These are phyloP conservation scores for Salvelinus namaycush DNA, from an alignment of 2,113 vertebrate species.

Conservation along the genomic window DNA sequence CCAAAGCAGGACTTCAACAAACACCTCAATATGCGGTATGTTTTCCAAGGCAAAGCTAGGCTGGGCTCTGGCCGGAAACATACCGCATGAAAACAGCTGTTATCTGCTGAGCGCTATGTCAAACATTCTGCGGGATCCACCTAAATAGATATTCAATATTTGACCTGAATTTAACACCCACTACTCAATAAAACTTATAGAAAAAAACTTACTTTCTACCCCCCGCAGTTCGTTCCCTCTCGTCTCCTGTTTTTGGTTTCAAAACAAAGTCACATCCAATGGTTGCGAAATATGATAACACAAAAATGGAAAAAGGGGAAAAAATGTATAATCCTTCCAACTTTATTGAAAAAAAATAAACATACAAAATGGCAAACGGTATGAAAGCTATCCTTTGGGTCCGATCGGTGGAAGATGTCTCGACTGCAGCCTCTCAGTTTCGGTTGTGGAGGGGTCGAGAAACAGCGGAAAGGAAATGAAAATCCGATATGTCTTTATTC, in stretches of 20 bases:
- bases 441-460: constrained; percentile 96
- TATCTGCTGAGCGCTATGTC: constrained; percentile 76
- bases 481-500: constrained; percentile 99
- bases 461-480: constrained; percentile 99
- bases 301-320: constrained; percentile 76
- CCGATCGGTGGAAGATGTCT: constrained; percentile 95
- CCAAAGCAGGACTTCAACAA: constrained; percentile 61
- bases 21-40: constrained; percentile 61
- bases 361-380: constrained; percentile 87
- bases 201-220: constrained; percentile 98
- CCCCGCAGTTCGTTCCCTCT: constrained; percentile 89
- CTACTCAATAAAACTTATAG: constrained; percentile 99
- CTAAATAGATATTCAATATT: constrained; percentile 95
- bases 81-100: constrained; percentile 64
- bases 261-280: constrained; percentile 97
- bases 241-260: constrained; percentile 85
- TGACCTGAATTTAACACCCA: constrained; percentile 97
- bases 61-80: constrained; percentile 15
- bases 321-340: constrained; percentile 97
- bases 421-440: constrained; percentile 97
- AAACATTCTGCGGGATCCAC: constrained; percentile 83
- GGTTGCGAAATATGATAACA: constrained; percentile 87
- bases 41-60: constrained; percentile 21
- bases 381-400: constrained; percentile 95
- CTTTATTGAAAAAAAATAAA: constrained; percentile 87